Evolutionary conservation across 2,113 vertebrate genomes (phyloP).

Genomic region (Varanus salvator): DNA sequence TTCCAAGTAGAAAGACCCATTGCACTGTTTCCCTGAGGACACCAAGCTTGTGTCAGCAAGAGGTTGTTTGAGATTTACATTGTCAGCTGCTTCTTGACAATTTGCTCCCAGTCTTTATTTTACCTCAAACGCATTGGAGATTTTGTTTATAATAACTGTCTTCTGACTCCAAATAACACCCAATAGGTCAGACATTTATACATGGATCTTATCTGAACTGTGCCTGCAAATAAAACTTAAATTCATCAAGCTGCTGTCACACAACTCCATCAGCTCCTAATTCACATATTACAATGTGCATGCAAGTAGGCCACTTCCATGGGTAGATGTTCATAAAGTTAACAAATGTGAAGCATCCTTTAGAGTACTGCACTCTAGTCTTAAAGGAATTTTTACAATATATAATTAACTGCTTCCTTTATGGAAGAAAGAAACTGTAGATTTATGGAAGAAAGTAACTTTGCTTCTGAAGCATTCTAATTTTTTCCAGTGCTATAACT

Average conservation of each 20-base stretch:
- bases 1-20: not conserved
- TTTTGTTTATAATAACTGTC: conserved; percentile 36
- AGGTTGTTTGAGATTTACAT: conserved; percentile 25
- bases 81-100: conserved; percentile 36
- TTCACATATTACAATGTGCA: not conserved
- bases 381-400: not conserved
- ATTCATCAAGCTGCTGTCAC: not conserved
- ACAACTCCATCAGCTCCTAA: not conserved
- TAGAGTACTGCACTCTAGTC: not conserved
- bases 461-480: not conserved
- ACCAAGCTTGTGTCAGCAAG: not conserved
- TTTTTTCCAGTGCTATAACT: not conserved
- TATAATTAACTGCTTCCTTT: not conserved
- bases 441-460: not conserved
- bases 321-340: not conserved
- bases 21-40: not conserved
- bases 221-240: not conserved
- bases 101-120: conserved; percentile 45
- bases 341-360: not conserved
- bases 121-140: conserved; percentile 42
- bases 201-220: conserved; percentile 1
- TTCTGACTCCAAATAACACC: not conserved
- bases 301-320: not conserved
- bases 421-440: not conserved
- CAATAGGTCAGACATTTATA: conserved; percentile 16